phyloP scores from a whole-genome alignment of 2,797 vertebrate genomes.

The Notolabrus celidotus region DNA sequence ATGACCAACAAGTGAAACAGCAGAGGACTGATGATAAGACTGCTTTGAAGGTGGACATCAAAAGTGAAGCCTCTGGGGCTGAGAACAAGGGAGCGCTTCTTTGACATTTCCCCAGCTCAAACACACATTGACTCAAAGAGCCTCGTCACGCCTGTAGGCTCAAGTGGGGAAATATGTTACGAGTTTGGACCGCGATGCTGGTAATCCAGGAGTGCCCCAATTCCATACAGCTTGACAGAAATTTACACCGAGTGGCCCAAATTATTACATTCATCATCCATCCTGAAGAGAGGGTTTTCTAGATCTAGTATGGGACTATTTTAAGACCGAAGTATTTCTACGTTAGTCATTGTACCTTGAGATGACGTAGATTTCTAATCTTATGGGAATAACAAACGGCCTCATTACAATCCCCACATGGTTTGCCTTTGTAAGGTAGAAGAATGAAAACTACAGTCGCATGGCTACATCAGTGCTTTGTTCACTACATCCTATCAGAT shows the following conservation, averaged over 20 bases:
- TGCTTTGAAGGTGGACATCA: constrained; percentile 80
- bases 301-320: constrained; percentile 70
- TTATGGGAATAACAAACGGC: constrained; percentile 68
- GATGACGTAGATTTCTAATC: constrained; percentile 69
- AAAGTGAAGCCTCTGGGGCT: constrained; percentile 69
- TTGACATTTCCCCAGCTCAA: constrained; percentile 67
- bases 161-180: constrained; percentile 63
- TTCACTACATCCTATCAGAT: constrained; percentile 30
- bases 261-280: constrained; percentile 74
- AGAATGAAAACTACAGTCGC: constrained; percentile 62
- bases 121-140: constrained; percentile 68
- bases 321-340: constrained; percentile 70
- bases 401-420: constrained; percentile 73
- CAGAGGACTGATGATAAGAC: constrained; percentile 67
- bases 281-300: constrained; percentile 59
- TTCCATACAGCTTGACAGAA: constrained; percentile 65
- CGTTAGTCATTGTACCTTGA: constrained; percentile 73
- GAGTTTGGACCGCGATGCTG: constrained; percentile 52
- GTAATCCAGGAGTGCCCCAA: constrained; percentile 72
- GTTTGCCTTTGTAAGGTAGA: constrained; percentile 29
- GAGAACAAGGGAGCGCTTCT: constrained; percentile 68
- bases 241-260: constrained; percentile 70
- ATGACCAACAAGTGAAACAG: constrained; percentile 73
- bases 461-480: constrained; percentile 28
- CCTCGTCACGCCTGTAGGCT: constrained; percentile 63